Conservation (phyloP, 2,888 invertebrate genomes). For the Bimastos eiseni region DNA sequence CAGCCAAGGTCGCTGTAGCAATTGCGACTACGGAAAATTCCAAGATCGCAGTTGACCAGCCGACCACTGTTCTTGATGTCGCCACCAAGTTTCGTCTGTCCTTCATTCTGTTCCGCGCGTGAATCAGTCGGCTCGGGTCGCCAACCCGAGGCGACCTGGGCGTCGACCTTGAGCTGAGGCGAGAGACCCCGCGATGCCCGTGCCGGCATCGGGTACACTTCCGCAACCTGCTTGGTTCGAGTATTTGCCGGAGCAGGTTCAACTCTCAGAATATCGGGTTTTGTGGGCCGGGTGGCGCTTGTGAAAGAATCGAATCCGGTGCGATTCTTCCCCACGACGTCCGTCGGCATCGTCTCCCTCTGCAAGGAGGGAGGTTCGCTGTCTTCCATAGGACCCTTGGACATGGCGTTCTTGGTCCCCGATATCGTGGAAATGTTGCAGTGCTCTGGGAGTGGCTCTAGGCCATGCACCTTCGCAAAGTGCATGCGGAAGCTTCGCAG, state of each 20-base stretch:
- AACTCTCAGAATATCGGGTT: background rate
- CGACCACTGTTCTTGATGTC: background rate
- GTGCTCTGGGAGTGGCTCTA: conserved; percentile 57
- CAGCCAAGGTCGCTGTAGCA: conserved; percentile 20
- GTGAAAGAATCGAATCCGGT: background rate
- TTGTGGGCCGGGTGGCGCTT: background rate
- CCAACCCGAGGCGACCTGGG: background rate
- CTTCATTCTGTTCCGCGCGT: background rate
- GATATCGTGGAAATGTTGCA: conserved; percentile 58
- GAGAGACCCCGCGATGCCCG: background rate
- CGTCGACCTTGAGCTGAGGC: background rate
- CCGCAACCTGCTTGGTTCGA: background rate
- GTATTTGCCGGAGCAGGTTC: background rate
- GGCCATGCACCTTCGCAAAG: conserved; percentile 58
- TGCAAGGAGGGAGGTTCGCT: background rate
- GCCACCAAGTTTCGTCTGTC: background rate
- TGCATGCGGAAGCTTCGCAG: conserved; percentile 59
- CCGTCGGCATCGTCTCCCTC: conserved; percentile 9
- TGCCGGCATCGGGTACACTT: conserved; percentile 25
- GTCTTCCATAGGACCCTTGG: background rate
- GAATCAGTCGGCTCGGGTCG: background rate
- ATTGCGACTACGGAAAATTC: conserved; percentile 17
- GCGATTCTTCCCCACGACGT: background rate
- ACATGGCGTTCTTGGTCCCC: conserved; percentile 51
- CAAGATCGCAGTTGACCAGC: background rate